Evolutionary conservation across 2,113 vertebrate genomes (phyloP), one percentile per base, ranked within the genome.

Genomic region (Ceyx melanurus): DNA sequence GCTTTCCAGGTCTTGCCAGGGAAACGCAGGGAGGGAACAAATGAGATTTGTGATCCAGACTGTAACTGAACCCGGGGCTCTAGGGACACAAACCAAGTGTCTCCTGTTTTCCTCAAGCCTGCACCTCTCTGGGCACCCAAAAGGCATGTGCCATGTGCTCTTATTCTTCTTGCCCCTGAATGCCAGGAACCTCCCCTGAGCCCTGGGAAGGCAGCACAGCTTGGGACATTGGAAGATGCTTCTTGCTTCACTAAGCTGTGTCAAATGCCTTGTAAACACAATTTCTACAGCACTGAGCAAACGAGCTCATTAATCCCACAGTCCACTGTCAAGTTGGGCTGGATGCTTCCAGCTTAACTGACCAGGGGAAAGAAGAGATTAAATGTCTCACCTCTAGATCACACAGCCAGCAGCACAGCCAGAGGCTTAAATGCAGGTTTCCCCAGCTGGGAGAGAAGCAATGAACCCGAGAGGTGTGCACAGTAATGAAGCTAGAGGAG

Each of bases 261-360:
- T 77, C 48, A 80, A 86, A 80, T 57, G 57, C 85, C 92, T 83
- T 75, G 65, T 74, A 93, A 95, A 94, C 61, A 78, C 57, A 35
- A 85, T 94, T 88, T 93, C 88, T 61, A 77, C 31, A 92, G 65
- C 53, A 67, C 65, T 42, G 42, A 78, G 58, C 48, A 92, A 91
- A 94, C 87, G 74, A 71, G 85, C 65, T 73, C 62, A 57, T 71
- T 82, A 89, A 96, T 83, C 68, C 45, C n/a, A 64, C 19, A 37
- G 82, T 31, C 42, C 72, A 66, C 82, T 65, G 40, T 91, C 64
- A 95, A 66, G 57, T 75, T 92, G 72, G 40, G 50, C 79, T 65
- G 65, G 82, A 81, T 60, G 58, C 79, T 83, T 82, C 76, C 85
- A 90, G 65, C 42, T 82, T 86, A 88, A 92, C 9, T 68, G 78